Evolutionary conservation across 2,797 vertebrate species (phyloP).

Genomic region (Tragopan temminckii): DNA sequence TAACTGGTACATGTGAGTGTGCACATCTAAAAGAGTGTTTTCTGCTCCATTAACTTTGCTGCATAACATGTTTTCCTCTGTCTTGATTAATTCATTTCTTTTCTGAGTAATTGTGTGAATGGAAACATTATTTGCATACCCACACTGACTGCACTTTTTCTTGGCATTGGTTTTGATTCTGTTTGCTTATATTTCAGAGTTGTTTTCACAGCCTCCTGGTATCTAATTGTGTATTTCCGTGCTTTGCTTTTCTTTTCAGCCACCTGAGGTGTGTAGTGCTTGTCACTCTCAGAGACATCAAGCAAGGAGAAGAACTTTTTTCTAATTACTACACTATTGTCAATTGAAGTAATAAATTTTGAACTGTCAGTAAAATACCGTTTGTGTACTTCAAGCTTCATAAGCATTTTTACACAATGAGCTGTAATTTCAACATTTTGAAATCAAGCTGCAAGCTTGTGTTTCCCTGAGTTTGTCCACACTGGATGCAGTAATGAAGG

Average conservation of each 20-base stretch:
- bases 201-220: neutral
- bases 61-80: neutral
- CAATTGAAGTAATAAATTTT: slow-evolving; percentile 66
- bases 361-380: neutral
- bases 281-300: slow-evolving; percentile 89
- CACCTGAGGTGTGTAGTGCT: slow-evolving; percentile 90
- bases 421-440: neutral
- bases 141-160: neutral
- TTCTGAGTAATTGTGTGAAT: neutral
- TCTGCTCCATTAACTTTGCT: neutral
- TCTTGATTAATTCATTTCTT: neutral
- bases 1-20: neutral
- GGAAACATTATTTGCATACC: neutral
- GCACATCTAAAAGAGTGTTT: fast-evolving
- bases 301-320: slow-evolving; percentile 91
- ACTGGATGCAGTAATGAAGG: neutral
- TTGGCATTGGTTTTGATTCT: neutral
- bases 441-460: neutral
- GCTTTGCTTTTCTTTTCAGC: slow-evolving; percentile 73
- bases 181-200: neutral
- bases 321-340: slow-evolving; percentile 97
- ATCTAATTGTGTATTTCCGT: neutral
- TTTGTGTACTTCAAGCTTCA: neutral
- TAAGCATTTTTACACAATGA: neutral
- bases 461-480: neutral